Conservation (phyloP, 2,113 vertebrate genomes). For the Lamprologus callipterus region DNA sequence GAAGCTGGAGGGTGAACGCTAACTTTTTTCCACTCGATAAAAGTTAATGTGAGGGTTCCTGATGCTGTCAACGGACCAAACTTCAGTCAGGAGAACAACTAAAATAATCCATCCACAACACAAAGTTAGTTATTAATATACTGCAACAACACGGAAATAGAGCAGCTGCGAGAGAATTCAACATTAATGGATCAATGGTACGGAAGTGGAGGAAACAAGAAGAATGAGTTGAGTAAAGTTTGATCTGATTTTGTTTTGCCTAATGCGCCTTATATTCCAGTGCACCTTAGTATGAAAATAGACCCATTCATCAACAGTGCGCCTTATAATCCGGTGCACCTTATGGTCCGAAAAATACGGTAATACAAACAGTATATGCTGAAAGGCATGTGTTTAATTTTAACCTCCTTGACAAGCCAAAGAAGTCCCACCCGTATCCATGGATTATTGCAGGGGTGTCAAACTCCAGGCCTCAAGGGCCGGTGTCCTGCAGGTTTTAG, state of each 20-base stretch:
- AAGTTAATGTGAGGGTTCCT: not conserved
- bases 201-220: not conserved
- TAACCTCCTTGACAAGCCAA: not conserved
- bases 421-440: not conserved
- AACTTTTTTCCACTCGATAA: not conserved
- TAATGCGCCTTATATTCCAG: not conserved
- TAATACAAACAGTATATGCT: not conserved
- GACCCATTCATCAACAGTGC: not conserved
- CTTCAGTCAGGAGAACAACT: not conserved
- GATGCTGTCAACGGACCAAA: not conserved
- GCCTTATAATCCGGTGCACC: not conserved
- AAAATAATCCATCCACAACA: not conserved
- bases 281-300: not conserved
- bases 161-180: not conserved
- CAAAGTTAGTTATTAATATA: rapidly evolving
- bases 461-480: not conserved
- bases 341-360: rapidly evolving
- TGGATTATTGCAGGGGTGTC: not conserved
- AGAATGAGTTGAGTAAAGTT: not conserved
- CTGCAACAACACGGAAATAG: not conserved
- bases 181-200: not conserved
- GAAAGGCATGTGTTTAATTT: not conserved
- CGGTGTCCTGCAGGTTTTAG: not conserved
- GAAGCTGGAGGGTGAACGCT: not conserved
- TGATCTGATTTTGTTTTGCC: not conserved